Conservation (phyloP, 2,113 vertebrate genomes). For the Lasiurus borealis region DNA sequence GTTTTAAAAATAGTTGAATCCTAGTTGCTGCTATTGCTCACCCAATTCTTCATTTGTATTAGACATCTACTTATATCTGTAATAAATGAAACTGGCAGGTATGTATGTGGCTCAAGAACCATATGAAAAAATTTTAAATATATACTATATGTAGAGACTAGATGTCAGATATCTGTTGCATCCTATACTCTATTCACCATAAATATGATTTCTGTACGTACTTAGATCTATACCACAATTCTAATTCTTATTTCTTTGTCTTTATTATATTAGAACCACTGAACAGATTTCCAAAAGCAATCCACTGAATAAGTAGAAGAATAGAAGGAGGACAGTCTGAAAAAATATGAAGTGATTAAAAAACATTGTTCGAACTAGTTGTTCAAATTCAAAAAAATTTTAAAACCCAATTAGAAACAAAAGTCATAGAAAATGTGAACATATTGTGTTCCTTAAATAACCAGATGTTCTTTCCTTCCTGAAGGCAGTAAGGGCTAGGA, state of each 20-base stretch:
- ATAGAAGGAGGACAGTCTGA: constrained; percentile 80
- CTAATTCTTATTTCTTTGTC: constrained; percentile 68
- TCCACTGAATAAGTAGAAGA: constrained; percentile 80
- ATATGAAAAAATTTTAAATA: constrained; percentile 27
- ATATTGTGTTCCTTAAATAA: constrained; percentile 94
- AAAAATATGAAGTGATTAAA: constrained; percentile 90
- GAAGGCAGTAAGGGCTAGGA: constrained; percentile 91
- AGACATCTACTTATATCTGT: neutral
- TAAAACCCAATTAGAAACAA: constrained; percentile 93
- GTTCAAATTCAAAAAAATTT: constrained; percentile 86
- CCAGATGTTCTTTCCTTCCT: constrained; percentile 93
- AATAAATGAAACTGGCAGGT: constrained; percentile 44
- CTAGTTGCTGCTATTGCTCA: neutral
- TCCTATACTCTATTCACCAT: neutral
- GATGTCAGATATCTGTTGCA: neutral
- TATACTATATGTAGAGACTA: constrained; percentile 48
- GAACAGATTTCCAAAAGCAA: constrained; percentile 84
- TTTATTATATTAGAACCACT: constrained; percentile 73
- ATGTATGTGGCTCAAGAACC: constrained; percentile 54
- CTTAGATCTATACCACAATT: constrained; percentile 27
- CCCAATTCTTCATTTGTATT: neutral
- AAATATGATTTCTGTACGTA: constrained; percentile 59
- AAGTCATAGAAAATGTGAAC: constrained; percentile 94
- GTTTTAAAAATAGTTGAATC: neutral
- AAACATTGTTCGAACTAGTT: constrained; percentile 88